Evolutionary conservation across 1,140 invertebrate genomes (phyloP).

Genomic region (Phortica variegata): DNA sequence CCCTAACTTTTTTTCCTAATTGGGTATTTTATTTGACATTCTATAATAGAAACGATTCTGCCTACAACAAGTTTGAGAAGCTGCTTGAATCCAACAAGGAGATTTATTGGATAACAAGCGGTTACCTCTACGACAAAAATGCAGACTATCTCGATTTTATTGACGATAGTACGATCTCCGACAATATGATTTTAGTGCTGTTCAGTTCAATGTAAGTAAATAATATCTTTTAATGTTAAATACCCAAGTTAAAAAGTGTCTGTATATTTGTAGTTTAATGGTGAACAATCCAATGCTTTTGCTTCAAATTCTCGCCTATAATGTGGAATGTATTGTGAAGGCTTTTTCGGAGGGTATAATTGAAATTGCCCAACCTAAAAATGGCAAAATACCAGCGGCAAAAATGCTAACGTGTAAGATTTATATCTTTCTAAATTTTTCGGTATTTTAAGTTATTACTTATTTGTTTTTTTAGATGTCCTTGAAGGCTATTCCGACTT

Average conservation of each 20-base stretch:
- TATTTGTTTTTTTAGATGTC: constrained; percentile 33
- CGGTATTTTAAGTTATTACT: constrained; percentile 7
- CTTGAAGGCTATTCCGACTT: constrained; percentile 53
- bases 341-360: constrained; percentile 53
- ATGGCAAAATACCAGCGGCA: constrained; percentile 44
- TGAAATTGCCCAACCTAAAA: constrained; percentile 48
- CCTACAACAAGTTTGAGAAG: constrained; percentile 55
- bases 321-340: constrained; percentile 53
- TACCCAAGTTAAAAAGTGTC: neutral
- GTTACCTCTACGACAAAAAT: constrained; percentile 51
- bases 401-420: constrained; percentile 50
- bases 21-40: neutral
- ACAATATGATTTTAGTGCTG: constrained; percentile 56
- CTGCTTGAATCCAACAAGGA: constrained; percentile 51
- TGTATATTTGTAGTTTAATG: constrained; percentile 33
- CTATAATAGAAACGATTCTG: constrained; percentile 43
- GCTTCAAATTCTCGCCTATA: constrained; percentile 54
- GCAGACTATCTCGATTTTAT: constrained; percentile 56
- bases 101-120: constrained; percentile 53
- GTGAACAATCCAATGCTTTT: constrained; percentile 53
- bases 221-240: constrained; percentile 1
- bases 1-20: neutral
- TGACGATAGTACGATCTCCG: constrained; percentile 51
- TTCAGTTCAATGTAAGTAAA: constrained; percentile 51
- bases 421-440: constrained; percentile 1